Percentiles rank a stretch among this genome's conserved stretches.
Conservation (phyloP, 2,797 vertebrate genomes). For the Brachyrhaphis roseni region DNA sequence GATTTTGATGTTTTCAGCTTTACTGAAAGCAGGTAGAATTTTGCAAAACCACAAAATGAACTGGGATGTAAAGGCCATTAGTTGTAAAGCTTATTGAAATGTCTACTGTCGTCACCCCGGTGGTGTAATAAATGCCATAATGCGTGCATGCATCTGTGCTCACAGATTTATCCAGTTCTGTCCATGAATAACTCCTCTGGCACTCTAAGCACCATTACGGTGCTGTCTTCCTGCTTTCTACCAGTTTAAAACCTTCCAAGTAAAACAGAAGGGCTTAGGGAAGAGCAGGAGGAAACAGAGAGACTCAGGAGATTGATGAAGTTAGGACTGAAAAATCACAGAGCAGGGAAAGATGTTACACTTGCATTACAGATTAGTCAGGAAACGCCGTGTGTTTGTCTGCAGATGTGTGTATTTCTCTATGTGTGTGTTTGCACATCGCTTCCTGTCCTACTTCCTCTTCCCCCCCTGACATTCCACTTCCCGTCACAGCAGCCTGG, state of each 20-base stretch:
- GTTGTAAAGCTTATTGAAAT: neutral
- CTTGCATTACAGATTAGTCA: slow-evolving; percentile 45
- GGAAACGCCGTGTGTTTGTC: slow-evolving; percentile 41
- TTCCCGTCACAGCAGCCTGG: slow-evolving; percentile 80
- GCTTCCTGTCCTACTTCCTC: slow-evolving; percentile 73
- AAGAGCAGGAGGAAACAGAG: slow-evolving; percentile 7
- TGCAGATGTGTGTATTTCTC: slow-evolving; percentile 16
- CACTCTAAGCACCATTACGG: slow-evolving; percentile 4
- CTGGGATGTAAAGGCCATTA: neutral
- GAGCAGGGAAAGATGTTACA: slow-evolving; percentile 7
- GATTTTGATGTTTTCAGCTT: neutral
- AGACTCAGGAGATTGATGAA: slow-evolving; percentile 22
- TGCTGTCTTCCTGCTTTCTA: neutral
- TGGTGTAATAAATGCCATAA: neutral
- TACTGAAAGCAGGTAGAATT: neutral
- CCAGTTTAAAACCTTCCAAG: slow-evolving; percentile 44
- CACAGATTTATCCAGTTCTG: neutral
- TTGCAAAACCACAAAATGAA: neutral
- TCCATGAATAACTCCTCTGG: neutral
- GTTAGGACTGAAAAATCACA: slow-evolving; percentile 1
- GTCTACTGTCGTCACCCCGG: neutral
- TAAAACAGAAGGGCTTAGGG: slow-evolving; percentile 18
- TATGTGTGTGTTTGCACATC: slow-evolving; percentile 43
- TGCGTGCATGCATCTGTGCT: neutral
- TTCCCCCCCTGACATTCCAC: slow-evolving; percentile 74